Evolutionary conservation across 2,888 invertebrate genomes (phyloP), one percentile per base, ranked within the genome.

Genomic region (Zaprionus lineosus): DNA sequence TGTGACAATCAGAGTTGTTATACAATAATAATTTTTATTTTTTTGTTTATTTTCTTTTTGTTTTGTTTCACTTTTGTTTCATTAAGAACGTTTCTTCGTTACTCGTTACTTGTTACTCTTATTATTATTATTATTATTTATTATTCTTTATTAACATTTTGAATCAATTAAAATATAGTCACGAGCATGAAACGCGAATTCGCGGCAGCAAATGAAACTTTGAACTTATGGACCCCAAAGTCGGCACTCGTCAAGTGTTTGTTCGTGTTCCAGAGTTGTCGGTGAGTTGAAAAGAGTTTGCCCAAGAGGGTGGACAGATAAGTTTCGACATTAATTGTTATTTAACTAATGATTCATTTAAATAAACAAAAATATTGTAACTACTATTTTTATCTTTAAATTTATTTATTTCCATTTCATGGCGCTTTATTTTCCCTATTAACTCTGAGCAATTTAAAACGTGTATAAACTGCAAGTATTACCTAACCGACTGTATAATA

Each of bases 191-290:
- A 59, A 58, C 50, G n/a, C 46, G 44, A 16, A 62, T 36, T 62
- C 50, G 62, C 56, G 44, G 7, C 43, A 55, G 62, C 65, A 51
- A 76, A 61, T 65, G 56, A 79, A 82, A 58, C 60, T 59, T 60
- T 69, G 51, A 66, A 64, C 70, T 67, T 63, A 51, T 51, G 66
- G 51, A 36, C 68, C 73, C 68, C 50, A 52, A 50, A 68, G 33
- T 53, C 62, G 68, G 48, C 46, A 36, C 37, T 48, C 26, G 40
- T 51, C 69, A 58, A 84, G 77, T 81, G 77, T 57, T 57, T 73
- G 81, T 79, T 79, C 81, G 69, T 83, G 84, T 65, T 79, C 65
- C 73, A 81, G 77, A 73, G 84, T 59, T 76, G 41, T 40, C 48
- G 61, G 48, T 26, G 40, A 55, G 61, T 56, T 60, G 28, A 37